These are phyloP conservation scores for Plebejus melissa DNA, from an alignment of 2,888 invertebrate species.

Conservation along the genomic window DNA sequence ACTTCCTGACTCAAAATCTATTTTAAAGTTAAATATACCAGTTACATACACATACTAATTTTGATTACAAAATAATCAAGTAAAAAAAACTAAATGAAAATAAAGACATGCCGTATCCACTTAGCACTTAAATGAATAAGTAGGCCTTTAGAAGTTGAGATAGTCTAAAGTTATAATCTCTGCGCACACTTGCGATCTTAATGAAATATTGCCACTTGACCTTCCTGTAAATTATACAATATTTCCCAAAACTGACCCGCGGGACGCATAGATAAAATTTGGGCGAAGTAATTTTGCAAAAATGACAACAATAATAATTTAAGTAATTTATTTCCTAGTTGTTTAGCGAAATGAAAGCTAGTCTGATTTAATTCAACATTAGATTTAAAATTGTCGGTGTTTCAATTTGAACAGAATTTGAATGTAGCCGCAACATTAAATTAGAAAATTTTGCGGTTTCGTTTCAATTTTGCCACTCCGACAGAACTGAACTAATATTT, in stretches of 20 bases:
- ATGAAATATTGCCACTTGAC: neutral
- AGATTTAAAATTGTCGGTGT: conserved; percentile 7
- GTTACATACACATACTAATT: neutral
- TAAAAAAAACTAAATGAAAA: neutral
- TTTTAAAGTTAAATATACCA: neutral
- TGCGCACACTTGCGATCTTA: neutral
- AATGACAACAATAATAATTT: neutral
- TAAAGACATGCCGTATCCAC: neutral
- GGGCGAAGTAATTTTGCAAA: neutral
- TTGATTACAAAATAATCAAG: too few relatives aligned
- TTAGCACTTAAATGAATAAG: too few relatives aligned
- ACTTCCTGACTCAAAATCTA: neutral
- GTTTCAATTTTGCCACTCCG: conserved; percentile 8
- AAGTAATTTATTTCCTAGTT: conserved; percentile 2
- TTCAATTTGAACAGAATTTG: conserved; percentile 14
- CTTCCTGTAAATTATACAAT: neutral
- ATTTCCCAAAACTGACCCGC: neutral
- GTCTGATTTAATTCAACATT: conserved; percentile 9
- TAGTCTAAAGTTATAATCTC: neutral
- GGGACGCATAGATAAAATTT: neutral
- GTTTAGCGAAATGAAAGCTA: neutral
- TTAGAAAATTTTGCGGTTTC: conserved; percentile 17
- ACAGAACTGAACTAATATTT: neutral
- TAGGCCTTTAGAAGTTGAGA: neutral
- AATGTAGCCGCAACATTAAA: conserved; percentile 18